A percentile compares a stretch with the other conserved stretches of the same genome.
Evolutionary conservation across 2,113 vertebrate genomes (phyloP).

Genomic region (Tympanuchus pallidicinctus): DNA sequence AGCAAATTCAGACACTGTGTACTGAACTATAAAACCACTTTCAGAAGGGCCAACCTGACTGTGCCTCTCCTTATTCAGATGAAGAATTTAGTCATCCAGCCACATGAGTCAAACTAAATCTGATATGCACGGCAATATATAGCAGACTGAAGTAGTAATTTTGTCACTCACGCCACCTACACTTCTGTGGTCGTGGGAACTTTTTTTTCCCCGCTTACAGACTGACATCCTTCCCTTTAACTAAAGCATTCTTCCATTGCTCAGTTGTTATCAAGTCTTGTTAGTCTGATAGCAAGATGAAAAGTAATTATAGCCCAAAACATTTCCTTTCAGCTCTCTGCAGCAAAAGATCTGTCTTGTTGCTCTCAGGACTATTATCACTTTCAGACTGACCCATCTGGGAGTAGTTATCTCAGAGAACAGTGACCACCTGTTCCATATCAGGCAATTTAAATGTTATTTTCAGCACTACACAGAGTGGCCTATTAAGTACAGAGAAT

Average conservation of each 20-base stretch:
- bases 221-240: background rate
- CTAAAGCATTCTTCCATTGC: background rate
- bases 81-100: background rate
- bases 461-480: background rate
- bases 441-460: background rate
- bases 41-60: background rate
- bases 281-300: background rate
- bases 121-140: accelerated
- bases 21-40: background rate
- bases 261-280: background rate
- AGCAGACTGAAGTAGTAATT: background rate
- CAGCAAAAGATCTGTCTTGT: background rate
- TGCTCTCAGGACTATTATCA: background rate
- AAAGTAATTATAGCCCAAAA: background rate
- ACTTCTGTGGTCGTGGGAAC: background rate
- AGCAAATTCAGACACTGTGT: background rate
- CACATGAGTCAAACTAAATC: background rate
- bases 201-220: background rate
- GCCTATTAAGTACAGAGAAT: background rate
- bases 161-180: background rate
- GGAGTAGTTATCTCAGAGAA: background rate
- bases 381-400: background rate
- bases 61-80: background rate
- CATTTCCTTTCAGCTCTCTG: background rate
- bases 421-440: background rate